A percentile compares a stretch with the other conserved stretches of the same genome.
These are phyloP conservation scores for Polydrusus pterygomalis DNA, from an alignment of 2,888 invertebrate species.

Conservation along the genomic window DNA sequence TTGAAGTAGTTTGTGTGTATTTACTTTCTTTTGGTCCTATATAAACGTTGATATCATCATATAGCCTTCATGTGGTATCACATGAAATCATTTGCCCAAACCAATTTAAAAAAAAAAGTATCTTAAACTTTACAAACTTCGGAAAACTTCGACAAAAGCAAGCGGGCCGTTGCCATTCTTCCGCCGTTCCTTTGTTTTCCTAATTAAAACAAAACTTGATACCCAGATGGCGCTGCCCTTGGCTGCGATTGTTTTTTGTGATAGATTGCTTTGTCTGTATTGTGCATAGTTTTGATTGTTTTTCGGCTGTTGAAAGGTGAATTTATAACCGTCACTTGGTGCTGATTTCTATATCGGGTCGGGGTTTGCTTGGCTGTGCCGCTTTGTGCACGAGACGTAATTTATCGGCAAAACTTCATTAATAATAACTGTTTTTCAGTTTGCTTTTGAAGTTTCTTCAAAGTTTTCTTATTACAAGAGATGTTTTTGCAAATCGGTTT, in stretches of 20 bases:
- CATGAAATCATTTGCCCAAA: not conserved
- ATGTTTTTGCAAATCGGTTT: slow-evolving; percentile 24
- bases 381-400: slow-evolving; percentile 47
- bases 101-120: not conserved
- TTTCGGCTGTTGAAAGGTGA: slow-evolving; percentile 69
- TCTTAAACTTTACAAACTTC: slow-evolving; percentile 22
- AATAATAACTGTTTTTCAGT: slow-evolving; percentile 53
- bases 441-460: slow-evolving; percentile 38
- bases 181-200: slow-evolving; percentile 68
- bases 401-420: slow-evolving; percentile 54
- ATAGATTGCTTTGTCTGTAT: slow-evolving; percentile 71
- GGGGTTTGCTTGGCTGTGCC: slow-evolving; percentile 26
- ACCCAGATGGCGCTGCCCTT: slow-evolving; percentile 67
- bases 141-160: slow-evolving; percentile 41
- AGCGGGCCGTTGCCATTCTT: slow-evolving; percentile 59
- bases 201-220: slow-evolving; percentile 72
- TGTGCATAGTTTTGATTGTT: slow-evolving; percentile 71
- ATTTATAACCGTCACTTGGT: slow-evolving; percentile 66
- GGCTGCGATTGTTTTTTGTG: slow-evolving; percentile 70
- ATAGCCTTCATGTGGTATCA: not conserved
- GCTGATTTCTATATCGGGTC: slow-evolving; percentile 60
- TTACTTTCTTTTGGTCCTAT: too few relatives aligned
- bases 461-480: slow-evolving; percentile 45
- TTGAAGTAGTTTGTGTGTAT: too few relatives aligned
- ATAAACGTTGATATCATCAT: too few relatives aligned